Percentiles rank a stretch among this genome's conserved stretches.
Conservation (phyloP, 2,888 invertebrate species). For the Pyrrhia umbra region DNA sequence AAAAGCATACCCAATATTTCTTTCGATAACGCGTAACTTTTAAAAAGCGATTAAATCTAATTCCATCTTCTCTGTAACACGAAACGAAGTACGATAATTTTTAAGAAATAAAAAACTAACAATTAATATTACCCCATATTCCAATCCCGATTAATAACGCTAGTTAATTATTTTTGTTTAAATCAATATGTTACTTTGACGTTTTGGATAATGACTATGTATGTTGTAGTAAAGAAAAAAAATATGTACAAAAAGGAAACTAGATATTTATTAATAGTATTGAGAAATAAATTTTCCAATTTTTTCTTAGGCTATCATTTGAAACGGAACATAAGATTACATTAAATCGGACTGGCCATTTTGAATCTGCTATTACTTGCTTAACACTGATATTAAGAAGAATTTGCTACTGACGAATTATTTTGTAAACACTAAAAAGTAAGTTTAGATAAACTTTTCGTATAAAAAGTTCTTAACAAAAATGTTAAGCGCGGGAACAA, state of each 20-base stretch:
- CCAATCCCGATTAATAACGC: slow-evolving; percentile 69
- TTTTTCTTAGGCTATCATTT: slow-evolving; percentile 67
- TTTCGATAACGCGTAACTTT: slow-evolving; percentile 68
- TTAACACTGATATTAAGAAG: slow-evolving; percentile 39
- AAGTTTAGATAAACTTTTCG: slow-evolving; percentile 36
- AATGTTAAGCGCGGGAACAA: slow-evolving; percentile 61
- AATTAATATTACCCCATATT: slow-evolving; percentile 68
- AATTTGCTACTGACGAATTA: slow-evolving; percentile 35
- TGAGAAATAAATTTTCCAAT: slow-evolving; percentile 66
- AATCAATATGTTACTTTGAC: slow-evolving; percentile 65
- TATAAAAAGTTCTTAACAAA: slow-evolving; percentile 50
- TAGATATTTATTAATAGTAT: slow-evolving; percentile 65
- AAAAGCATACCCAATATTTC: slow-evolving; percentile 72
- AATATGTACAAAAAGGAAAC: slow-evolving; percentile 78
- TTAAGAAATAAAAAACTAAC: slow-evolving; percentile 62
- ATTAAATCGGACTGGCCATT: slow-evolving; percentile 61
- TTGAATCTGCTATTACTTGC: slow-evolving; percentile 33
- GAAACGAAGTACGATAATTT: slow-evolving; percentile 71
- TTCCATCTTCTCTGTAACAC: slow-evolving; percentile 67
- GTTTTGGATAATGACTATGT: slow-evolving; percentile 79
- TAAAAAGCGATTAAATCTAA: slow-evolving; percentile 71
- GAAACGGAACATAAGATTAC: slow-evolving; percentile 59
- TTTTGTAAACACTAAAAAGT: slow-evolving; percentile 34
- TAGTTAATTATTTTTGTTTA: slow-evolving; percentile 61
- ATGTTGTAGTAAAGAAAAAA: slow-evolving; percentile 72